These are phyloP conservation scores for Gymnobelideus leadbeateri DNA, from an alignment of 2,113 vertebrate genomes.

Conservation along the genomic window DNA sequence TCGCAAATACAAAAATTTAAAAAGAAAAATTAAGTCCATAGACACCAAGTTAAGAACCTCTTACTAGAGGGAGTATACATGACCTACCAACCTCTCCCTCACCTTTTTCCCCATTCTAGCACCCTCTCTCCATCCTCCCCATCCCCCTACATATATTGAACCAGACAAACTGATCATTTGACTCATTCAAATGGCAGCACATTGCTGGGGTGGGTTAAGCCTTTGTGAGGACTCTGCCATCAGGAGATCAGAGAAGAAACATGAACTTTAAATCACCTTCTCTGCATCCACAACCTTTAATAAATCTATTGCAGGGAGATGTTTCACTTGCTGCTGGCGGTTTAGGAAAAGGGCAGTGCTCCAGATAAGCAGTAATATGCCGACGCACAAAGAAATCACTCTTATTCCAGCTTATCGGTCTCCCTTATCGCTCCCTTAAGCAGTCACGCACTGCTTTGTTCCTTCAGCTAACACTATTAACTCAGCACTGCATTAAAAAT, in stretches of 20 bases:
- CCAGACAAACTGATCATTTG: slow-evolving; percentile 27
- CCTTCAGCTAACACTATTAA: slow-evolving; percentile 28
- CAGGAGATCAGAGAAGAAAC: slow-evolving; percentile 46
- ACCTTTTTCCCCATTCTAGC: not conserved
- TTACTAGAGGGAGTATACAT: not conserved
- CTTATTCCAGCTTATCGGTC: slow-evolving; percentile 57
- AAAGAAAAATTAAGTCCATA: not conserved
- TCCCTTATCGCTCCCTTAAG: slow-evolving; percentile 59
- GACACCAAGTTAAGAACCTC: not conserved
- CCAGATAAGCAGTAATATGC: slow-evolving; percentile 56
- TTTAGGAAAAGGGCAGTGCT: slow-evolving; percentile 67
- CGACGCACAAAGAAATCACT: slow-evolving; percentile 39
- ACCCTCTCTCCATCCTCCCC: not conserved
- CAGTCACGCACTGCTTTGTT: slow-evolving; percentile 24
- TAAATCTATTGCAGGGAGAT: slow-evolving; percentile 48
- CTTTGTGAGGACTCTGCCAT: slow-evolving; percentile 47
- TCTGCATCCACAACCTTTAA: slow-evolving; percentile 41
- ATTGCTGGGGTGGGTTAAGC: slow-evolving; percentile 47
- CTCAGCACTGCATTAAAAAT: slow-evolving; percentile 34
- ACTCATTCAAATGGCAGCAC: slow-evolving; percentile 61
- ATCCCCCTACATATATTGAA: slow-evolving; percentile 1
- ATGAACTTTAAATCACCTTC: slow-evolving; percentile 62
- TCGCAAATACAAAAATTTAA: not conserved
- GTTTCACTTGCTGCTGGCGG: slow-evolving; percentile 45
- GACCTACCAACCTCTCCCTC: not conserved